Evolutionary conservation across 2,888 invertebrate species (phyloP).

Genomic region (Mesochorus sp.): DNA sequence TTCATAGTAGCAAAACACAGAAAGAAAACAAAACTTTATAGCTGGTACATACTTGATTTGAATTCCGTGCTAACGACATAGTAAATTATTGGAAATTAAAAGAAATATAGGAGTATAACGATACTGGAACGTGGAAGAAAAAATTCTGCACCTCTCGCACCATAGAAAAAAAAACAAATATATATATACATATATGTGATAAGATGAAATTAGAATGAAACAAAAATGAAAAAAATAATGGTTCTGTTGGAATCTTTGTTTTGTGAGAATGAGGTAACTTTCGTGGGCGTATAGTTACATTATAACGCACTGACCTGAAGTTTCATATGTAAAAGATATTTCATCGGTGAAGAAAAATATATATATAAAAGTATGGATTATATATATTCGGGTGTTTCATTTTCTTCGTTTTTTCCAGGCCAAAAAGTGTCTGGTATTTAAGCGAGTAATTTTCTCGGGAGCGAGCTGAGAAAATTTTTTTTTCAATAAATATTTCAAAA

Average conservation of each 20-base stretch:
- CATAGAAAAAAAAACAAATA: conserved; percentile 11
- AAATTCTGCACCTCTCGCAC: conserved; percentile 47
- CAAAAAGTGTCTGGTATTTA: too few relatives aligned
- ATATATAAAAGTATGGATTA: not conserved
- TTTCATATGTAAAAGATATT: conserved; percentile 37
- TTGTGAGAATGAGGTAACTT: conserved; percentile 43
- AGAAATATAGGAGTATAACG: conserved; percentile 14
- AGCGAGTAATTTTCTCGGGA: too few relatives aligned
- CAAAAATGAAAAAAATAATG: conserved; percentile 3
- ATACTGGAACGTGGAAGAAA: conserved; percentile 21
- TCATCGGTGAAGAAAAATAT: conserved; percentile 13
- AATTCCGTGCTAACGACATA: not conserved
- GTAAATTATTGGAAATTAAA: conserved; percentile 23
- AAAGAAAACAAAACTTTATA: not conserved
- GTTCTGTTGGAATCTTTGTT: not conserved
- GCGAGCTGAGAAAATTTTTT: too few relatives aligned
- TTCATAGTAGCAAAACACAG: not conserved
- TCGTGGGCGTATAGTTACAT: conserved; percentile 34
- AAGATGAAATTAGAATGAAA: not conserved
- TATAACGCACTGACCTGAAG: conserved; percentile 23
- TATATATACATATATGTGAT: not conserved
- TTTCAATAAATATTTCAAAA: too few relatives aligned
- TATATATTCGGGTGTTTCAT: too few relatives aligned
- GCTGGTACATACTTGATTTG: conserved; percentile 5
- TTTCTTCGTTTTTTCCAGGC: too few relatives aligned